Conservation (phyloP, 2,888 invertebrate species). For the Melanostoma scalare region DNA sequence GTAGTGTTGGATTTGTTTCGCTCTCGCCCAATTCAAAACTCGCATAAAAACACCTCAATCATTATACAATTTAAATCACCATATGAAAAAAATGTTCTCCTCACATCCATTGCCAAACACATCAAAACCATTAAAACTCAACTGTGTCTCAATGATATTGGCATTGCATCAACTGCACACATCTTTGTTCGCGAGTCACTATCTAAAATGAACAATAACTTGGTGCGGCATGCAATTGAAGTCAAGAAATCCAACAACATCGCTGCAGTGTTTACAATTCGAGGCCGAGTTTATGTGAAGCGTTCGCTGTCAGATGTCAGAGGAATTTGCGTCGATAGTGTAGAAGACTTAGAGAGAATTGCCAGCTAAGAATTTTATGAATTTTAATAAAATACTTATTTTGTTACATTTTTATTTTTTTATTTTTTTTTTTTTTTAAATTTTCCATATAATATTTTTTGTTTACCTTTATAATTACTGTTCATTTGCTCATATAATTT, state of each 20-base stretch:
- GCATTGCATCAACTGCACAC: background rate
- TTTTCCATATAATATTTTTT: too few species aligned
- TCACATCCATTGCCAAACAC: constrained; percentile 1
- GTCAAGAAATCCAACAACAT: background rate
- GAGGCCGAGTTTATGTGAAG: background rate
- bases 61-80: too few species aligned
- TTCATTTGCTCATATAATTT: too few species aligned
- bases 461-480: too few species aligned
- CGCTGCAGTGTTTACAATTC: background rate
- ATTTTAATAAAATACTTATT: background rate
- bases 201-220: background rate
- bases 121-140: background rate
- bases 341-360: background rate
- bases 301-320: background rate
- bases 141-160: too few species aligned
- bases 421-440: too few species aligned
- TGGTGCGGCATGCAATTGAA: constrained; percentile 4
- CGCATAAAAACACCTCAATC: background rate
- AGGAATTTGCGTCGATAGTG: background rate
- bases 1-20: background rate
- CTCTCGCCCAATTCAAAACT: background rate
- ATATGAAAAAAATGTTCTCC: background rate
- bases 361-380: background rate
- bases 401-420: too few species aligned
- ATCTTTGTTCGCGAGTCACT: background rate